phyloP scores from a whole-genome alignment of 2,888 invertebrate species.

The Apantesis nais region DNA sequence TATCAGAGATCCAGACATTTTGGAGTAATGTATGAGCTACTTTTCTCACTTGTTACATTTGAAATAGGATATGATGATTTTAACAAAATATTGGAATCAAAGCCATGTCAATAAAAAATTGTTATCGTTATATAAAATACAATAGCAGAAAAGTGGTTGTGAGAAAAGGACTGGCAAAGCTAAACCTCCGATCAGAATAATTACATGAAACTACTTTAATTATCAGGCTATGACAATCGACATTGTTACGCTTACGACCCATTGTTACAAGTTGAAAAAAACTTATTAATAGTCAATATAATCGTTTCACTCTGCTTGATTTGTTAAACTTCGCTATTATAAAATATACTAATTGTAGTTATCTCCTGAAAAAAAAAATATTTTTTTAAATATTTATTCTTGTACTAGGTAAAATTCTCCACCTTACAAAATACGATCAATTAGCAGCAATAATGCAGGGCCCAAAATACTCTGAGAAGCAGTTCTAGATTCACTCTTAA shows the following conservation, averaged over 20 bases:
- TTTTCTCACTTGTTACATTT: neutral
- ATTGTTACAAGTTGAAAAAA: constrained; percentile 40
- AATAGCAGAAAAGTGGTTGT: constrained; percentile 28
- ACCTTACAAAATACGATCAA: no score
- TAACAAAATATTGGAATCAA: neutral
- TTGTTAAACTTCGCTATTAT: constrained; percentile 19
- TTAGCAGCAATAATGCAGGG: neutral
- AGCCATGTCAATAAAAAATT: neutral
- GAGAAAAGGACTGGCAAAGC: constrained; percentile 23
- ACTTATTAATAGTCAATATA: constrained; percentile 15
- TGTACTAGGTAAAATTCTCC: no score
- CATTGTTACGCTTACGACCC: constrained; percentile 41
- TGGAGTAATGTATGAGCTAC: neutral
- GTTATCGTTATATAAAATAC: constrained; percentile 31
- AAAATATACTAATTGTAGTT: constrained; percentile 5
- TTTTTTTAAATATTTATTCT: no score
- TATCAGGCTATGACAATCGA: constrained; percentile 45
- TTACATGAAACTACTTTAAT: constrained; percentile 44
- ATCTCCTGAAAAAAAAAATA: no score
- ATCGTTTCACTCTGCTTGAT: constrained; percentile 19
- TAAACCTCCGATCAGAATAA: constrained; percentile 34
- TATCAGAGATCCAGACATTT: neutral
- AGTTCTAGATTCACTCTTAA: neutral
- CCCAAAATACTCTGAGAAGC: neutral
- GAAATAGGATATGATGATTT: neutral